Evolutionary conservation across 1,140 invertebrate species (phyloP).

Genomic region (Ceratosolen fusciceps): DNA sequence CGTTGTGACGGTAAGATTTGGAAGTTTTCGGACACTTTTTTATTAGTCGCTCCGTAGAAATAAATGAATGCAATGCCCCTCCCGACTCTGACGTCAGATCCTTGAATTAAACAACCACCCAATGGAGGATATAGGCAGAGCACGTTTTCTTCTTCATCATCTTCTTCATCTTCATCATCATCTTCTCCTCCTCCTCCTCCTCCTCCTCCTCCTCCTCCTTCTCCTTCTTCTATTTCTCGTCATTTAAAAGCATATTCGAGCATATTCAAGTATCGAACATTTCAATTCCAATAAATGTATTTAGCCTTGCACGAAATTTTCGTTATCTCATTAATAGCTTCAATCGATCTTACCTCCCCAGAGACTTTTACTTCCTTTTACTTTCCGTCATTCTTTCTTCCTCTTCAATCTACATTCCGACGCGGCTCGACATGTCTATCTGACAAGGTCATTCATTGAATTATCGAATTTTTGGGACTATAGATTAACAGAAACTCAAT

Average conservation of each 20-base stretch:
- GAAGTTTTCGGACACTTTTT: not conserved
- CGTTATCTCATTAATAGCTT: no score
- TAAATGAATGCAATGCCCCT: conserved; percentile 2
- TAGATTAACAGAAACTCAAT: not conserved
- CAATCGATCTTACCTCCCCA: no score
- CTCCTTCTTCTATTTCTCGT: not conserved
- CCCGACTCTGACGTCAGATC: conserved; percentile 1
- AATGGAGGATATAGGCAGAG: not conserved
- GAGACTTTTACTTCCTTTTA: not conserved
- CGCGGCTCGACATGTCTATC: no score
- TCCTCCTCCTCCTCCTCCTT: not conserved
- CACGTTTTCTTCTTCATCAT: not conserved
- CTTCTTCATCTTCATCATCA: not conserved
- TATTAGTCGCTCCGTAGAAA: not conserved
- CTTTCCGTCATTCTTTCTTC: not conserved
- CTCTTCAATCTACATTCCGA: no score
- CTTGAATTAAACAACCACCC: not conserved
- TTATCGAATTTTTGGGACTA: no score
- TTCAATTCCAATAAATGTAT: no score
- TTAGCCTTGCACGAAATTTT: no score
- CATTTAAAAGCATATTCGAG: no score
- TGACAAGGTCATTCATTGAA: no score
- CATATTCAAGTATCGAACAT: no score
- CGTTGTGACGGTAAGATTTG: not conserved
- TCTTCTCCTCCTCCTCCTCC: not conserved